These are phyloP conservation scores for Ypsolopha sequella DNA, from an alignment of 2,888 invertebrate genomes.

Conservation along the genomic window DNA sequence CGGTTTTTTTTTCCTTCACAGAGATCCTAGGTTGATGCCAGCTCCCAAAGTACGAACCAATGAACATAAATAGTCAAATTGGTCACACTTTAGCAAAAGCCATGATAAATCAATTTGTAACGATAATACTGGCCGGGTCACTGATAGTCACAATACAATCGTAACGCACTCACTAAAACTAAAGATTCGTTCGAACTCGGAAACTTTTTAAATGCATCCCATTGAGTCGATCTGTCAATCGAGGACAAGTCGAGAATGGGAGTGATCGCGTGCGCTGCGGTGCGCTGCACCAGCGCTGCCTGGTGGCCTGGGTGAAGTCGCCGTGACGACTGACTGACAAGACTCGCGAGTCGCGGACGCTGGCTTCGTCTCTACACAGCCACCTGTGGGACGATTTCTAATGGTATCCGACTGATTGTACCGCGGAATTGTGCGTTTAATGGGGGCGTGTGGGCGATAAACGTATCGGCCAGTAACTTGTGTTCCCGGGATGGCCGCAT, in stretches of 20 bases:
- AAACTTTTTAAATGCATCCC: constrained; percentile 12
- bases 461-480: constrained; percentile 26
- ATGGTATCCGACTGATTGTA: constrained; percentile 52
- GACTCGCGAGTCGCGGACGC: constrained; percentile 24
- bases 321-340: constrained; percentile 40
- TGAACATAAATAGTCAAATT: constrained; percentile 41
- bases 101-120: constrained; percentile 7
- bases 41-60: constrained; percentile 32
- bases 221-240: constrained; percentile 13
- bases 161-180: constrained; percentile 12
- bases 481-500: constrained; percentile 27
- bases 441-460: constrained; percentile 50
- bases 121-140: neutral
- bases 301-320: constrained; percentile 51
- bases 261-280: constrained; percentile 16
- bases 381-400: constrained; percentile 42
- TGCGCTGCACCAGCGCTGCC: constrained; percentile 28
- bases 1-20: constrained; percentile 27
- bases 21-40: constrained; percentile 17
- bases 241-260: constrained; percentile 21
- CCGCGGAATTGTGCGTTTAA: constrained; percentile 40
- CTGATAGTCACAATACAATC: constrained; percentile 8
- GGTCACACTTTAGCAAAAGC: constrained; percentile 31
- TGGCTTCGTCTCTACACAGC: constrained; percentile 13
- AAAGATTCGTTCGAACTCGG: constrained; percentile 15